A percentile compares a stretch with the other conserved stretches of the same genome.
Conservation (phyloP, 2,888 invertebrate species). For the Athalia cordata region DNA sequence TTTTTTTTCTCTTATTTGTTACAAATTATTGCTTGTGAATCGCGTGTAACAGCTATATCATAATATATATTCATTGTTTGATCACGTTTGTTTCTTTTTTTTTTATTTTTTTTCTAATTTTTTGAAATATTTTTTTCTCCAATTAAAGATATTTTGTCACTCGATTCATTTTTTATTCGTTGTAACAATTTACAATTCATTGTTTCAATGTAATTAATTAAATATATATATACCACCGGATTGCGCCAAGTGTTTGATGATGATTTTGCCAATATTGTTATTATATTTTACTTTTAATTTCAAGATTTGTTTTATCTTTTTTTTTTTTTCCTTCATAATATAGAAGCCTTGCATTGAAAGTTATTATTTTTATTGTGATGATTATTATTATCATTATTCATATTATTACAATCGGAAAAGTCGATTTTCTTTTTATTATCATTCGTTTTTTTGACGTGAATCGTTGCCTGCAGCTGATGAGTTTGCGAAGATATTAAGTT, state of each 20-base stretch:
- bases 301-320: slow-evolving; percentile 47
- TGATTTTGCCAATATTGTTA: background rate
- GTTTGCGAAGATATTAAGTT: slow-evolving; percentile 24
- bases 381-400: background rate
- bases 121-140: background rate
- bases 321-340: slow-evolving; percentile 45
- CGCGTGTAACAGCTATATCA: slow-evolving; percentile 1
- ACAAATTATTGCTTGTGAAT: slow-evolving; percentile 1
- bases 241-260: background rate
- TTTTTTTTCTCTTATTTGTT: background rate
- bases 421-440: slow-evolving; percentile 16
- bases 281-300: slow-evolving; percentile 46
- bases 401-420: too few relatives aligned
- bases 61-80: slow-evolving; percentile 1
- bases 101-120: background rate
- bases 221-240: too few relatives aligned
- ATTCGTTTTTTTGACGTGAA: slow-evolving; percentile 34
- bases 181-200: background rate
- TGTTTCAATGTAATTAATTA: background rate
- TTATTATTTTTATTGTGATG: slow-evolving; percentile 4
- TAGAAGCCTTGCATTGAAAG: slow-evolving; percentile 27
- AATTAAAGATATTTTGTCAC: too few relatives aligned
- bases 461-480: slow-evolving; percentile 26
- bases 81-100: slow-evolving; percentile 18
- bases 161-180: slow-evolving; percentile 35